These are phyloP conservation scores for Pasiphila rectangulata DNA, from an alignment of 2,888 invertebrate species.

Conservation along the genomic window DNA sequence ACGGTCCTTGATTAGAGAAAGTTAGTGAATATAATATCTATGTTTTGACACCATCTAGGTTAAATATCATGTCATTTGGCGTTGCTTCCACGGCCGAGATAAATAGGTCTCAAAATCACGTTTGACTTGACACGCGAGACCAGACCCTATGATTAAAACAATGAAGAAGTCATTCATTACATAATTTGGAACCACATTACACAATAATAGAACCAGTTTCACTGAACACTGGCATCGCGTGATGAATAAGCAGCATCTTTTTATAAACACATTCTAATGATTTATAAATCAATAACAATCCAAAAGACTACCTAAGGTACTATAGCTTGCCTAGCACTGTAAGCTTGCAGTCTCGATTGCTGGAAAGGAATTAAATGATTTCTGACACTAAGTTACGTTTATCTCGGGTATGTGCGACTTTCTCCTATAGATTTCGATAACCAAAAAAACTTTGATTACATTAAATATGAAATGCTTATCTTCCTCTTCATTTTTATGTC, in stretches of 20 bases:
- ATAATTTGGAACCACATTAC: not conserved
- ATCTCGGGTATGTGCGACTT: too few species aligned
- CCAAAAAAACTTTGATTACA: too few species aligned
- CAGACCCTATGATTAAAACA: conserved; percentile 6
- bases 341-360: too few species aligned
- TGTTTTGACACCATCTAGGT: conserved; percentile 32
- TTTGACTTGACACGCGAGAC: conserved; percentile 12
- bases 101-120: conserved; percentile 17
- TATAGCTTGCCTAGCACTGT: too few species aligned
- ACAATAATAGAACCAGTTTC: not conserved
- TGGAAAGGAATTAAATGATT: too few species aligned
- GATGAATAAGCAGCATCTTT: not conserved
- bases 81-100: conserved; percentile 28
- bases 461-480: too few species aligned
- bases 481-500: too few species aligned
- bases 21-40: conserved; percentile 29
- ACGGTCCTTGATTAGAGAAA: conserved; percentile 34
- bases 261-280: too few species aligned
- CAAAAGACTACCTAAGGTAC: too few species aligned
- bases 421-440: too few species aligned
- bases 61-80: conserved; percentile 28
- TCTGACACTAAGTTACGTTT: too few species aligned
- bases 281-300: too few species aligned
- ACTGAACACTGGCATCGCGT: not conserved
- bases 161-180: conserved; percentile 1